Percentiles rank a stretch among this genome's conserved stretches.
These are phyloP conservation scores for Chloroceryle aenea DNA, from an alignment of 2,113 vertebrate genomes.

Conservation along the genomic window DNA sequence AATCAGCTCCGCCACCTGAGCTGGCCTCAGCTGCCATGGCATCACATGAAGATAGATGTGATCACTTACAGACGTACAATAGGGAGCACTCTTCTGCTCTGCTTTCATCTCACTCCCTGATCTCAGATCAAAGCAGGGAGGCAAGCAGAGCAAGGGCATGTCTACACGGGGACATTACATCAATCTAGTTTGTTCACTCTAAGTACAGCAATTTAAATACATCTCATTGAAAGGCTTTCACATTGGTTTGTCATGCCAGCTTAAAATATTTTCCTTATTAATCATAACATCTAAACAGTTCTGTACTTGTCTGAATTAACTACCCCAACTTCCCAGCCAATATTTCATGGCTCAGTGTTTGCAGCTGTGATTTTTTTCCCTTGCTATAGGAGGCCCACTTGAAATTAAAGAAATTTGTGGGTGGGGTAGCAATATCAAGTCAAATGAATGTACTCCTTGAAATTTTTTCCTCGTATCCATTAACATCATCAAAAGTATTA, in stretches of 20 bases:
- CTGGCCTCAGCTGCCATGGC: conserved; percentile 46
- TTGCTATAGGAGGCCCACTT: neutral
- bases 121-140: conserved; percentile 48
- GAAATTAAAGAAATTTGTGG: neutral
- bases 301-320: neutral
- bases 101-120: conserved; percentile 27
- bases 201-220: conserved; percentile 28
- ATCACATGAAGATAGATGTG: conserved; percentile 51
- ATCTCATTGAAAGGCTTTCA: neutral
- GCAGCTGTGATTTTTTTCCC: neutral
- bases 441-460: neutral
- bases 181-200: conserved; percentile 30
- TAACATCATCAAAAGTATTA: neutral
- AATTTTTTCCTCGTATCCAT: neutral
- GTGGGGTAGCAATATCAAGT: neutral
- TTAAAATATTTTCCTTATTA: conserved; percentile 47
- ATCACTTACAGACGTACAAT: conserved; percentile 42
- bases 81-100: conserved; percentile 44
- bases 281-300: conserved; percentile 15
- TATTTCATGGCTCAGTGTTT: neutral
- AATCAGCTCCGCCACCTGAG: conserved; percentile 44
- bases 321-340: neutral
- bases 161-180: neutral
- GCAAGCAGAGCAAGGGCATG: conserved; percentile 34
- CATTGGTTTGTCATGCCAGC: neutral